phyloP scores from a whole-genome alignment of 2,113 vertebrate genomes.

The Muntiacus reevesi region DNA sequence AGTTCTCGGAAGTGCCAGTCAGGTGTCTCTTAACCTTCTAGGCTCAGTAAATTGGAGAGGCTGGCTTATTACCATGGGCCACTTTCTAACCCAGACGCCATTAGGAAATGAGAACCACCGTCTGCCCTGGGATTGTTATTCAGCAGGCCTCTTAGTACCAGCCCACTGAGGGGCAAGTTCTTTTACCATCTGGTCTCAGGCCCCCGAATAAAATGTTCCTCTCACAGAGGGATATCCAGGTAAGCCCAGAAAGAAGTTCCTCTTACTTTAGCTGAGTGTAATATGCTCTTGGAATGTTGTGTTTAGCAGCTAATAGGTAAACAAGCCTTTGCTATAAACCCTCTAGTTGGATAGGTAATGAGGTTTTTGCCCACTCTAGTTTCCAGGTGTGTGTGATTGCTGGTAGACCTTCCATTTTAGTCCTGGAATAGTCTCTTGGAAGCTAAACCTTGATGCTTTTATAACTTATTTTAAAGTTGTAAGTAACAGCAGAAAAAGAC shows the following conservation, averaged over 20 bases:
- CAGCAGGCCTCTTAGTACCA: not conserved
- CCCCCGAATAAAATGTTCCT: not conserved
- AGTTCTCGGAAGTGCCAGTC: not conserved
- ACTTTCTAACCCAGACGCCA: no score
- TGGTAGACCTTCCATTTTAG: not conserved
- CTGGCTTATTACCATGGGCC: not conserved
- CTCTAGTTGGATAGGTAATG: not conserved
- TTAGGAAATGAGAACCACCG: not conserved
- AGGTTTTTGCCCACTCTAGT: not conserved
- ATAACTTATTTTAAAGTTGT: not conserved
- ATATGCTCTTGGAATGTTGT: not conserved
- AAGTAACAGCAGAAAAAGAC: not conserved
- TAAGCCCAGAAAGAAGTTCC: not conserved
- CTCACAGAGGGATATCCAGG: not conserved
- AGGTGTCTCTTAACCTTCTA: not conserved
- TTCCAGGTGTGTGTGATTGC: not conserved
- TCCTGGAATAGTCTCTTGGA: not conserved
- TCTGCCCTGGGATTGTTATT: not conserved
- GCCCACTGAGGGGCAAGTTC: not conserved
- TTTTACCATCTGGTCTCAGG: not conserved
- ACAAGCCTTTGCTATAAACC: not conserved
- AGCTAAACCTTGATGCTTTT: not conserved
- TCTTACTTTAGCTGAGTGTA: not conserved
- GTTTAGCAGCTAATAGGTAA: not conserved
- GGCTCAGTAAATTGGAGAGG: not conserved